Base-by-base conservation (phyloP, 1,140 invertebrate species). In the Diachasma alloeum region DNA sequence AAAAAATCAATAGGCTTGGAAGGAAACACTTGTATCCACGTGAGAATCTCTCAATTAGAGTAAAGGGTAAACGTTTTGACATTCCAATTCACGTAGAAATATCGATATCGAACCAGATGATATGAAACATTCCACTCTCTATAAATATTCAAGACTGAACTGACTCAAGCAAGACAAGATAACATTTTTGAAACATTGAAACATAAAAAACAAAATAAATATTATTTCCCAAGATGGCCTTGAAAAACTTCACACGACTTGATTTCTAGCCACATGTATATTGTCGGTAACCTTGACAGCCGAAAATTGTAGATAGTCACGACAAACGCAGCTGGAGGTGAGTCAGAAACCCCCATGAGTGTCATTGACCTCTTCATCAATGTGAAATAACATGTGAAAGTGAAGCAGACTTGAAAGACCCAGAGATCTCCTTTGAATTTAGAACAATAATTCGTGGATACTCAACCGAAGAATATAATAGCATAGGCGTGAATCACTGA, bases 251-350 rank as follows among this genome's bases (percentile, higher is more conserved):
- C 19, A 26, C 19, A 63, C 19, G 19, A 63, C 24, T 63, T 56
- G n/a, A 56, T 19, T 56, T 26, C 19, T 9, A 63, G 26, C 6
- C 8, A 39, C 39, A 68, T 19, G 15, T 68, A 4, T 39, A 31
- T 68, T 37, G n/a, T 68, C n/a, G 39, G 36, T 39, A 68, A 39
- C 66, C 66, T 68, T 68, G 66, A 39, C 66, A 68, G 17, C 66
- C 66, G 31, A 68, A 31, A 68, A 68, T 68, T 39, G 66, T 68
- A 39, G 31, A 68, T 26, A 68, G 66, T 68, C 66, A 68, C 66
- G 36, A 68, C n/a, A 68, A 37, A 37, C n/a, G 31, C 31, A 37
- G n/a, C 31, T 63, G 59, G 59, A 63, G 48, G 24, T 19, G 59
- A 63, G 59, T 24, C 19, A 63, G 22, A 10, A 24, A 24, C 9